These are phyloP conservation scores for Drosophila nr. medialis DNA, from an alignment of 2,888 invertebrate species.

Conservation along the genomic window DNA sequence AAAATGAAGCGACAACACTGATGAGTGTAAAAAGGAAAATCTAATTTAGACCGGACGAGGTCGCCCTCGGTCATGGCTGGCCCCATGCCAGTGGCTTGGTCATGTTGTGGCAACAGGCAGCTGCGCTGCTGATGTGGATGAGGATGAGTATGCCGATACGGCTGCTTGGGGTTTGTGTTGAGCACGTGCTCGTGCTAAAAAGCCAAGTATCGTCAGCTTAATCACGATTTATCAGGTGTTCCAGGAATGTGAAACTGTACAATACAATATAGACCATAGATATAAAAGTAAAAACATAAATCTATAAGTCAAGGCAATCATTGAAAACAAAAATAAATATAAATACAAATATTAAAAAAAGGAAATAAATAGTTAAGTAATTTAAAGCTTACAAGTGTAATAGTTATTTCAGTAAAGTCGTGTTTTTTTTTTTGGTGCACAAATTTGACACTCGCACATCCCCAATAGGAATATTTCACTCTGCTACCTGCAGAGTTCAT, in stretches of 20 bases:
- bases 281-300: background rate
- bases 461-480: background rate
- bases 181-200: conserved; percentile 1
- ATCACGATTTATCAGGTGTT: background rate
- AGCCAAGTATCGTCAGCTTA: background rate
- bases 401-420: background rate
- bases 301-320: background rate
- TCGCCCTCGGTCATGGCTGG: conserved; percentile 25
- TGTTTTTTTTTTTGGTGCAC: background rate
- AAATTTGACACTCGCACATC: background rate
- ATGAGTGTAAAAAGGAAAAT: conserved; percentile 65
- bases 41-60: conserved; percentile 72
- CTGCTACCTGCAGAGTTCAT: conserved; percentile 19
- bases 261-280: background rate
- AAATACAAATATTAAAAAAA: background rate
- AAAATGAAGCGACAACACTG: conserved; percentile 71
- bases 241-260: background rate
- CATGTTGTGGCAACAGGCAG: conserved; percentile 30
- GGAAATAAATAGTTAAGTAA: background rate
- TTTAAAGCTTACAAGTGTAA: background rate
- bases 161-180: background rate
- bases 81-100: conserved; percentile 36
- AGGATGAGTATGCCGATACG: background rate
- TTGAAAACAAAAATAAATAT: background rate
- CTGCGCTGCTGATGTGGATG: background rate